Percentiles rank a stretch among this genome's conserved stretches.
These are phyloP conservation scores for Pandion haliaetus DNA, from an alignment of 2,113 vertebrate genomes.

Conservation along the genomic window DNA sequence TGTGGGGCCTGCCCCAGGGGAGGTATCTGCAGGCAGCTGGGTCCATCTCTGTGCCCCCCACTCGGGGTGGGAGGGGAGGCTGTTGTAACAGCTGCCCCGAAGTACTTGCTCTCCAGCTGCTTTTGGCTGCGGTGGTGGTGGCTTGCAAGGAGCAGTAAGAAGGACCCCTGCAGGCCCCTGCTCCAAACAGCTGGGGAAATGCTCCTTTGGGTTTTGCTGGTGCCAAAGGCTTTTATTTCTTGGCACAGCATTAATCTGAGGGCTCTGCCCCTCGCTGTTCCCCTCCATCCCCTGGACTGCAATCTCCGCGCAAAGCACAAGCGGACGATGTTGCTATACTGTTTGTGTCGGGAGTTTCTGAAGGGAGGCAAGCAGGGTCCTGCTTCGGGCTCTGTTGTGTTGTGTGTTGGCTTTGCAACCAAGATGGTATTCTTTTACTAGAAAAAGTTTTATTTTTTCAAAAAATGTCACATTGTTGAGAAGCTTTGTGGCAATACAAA, in stretches of 20 bases:
- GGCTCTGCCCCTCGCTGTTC: neutral
- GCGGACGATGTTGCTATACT: rapidly evolving
- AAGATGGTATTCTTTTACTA: neutral
- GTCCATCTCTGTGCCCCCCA: neutral
- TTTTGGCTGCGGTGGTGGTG: neutral
- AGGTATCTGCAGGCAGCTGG: constrained; percentile 3
- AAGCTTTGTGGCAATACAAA: neutral
- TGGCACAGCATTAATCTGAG: neutral
- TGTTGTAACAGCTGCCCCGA: neutral
- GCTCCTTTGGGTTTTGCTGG: neutral
- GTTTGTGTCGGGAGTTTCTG: neutral
- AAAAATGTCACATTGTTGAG: neutral
- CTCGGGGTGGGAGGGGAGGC: neutral
- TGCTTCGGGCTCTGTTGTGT: neutral
- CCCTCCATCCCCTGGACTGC: neutral
- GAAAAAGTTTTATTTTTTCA: neutral
- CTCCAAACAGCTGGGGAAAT: neutral
- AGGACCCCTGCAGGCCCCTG: neutral
- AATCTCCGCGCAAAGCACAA: rapidly evolving
- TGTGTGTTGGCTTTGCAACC: neutral
- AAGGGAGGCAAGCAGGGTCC: neutral
- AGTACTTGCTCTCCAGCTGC: neutral
- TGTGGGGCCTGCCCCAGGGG: neutral
- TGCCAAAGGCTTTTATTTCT: neutral
- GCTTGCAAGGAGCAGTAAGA: neutral